A percentile compares a stretch with the other conserved stretches of the same genome.
These are phyloP conservation scores for Lapara coniferarum DNA, from an alignment of 2,888 invertebrate species.

Conservation along the genomic window DNA sequence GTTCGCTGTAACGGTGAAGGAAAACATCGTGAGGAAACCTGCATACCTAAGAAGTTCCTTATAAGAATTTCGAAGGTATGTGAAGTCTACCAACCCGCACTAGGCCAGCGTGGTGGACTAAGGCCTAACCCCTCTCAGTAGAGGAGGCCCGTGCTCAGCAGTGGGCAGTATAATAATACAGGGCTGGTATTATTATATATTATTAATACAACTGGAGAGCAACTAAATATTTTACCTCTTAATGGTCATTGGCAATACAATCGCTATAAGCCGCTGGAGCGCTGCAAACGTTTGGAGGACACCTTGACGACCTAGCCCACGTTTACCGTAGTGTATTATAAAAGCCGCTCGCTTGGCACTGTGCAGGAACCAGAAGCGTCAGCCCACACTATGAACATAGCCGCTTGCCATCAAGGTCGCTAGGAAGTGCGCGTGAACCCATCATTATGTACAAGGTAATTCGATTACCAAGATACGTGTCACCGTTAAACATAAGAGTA, in stretches of 20 bases:
- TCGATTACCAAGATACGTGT: constrained; percentile 16
- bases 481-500: not conserved
- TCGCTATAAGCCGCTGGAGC: not conserved
- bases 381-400: constrained; percentile 25
- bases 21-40: too few species aligned
- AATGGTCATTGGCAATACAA: not conserved
- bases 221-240: not conserved
- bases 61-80: too few species aligned
- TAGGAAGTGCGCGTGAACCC: constrained; percentile 25
- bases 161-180: too few species aligned
- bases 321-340: constrained; percentile 11
- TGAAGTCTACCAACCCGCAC: too few species aligned
- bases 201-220: too few species aligned
- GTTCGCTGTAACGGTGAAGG: too few species aligned
- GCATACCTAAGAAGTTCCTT: too few species aligned
- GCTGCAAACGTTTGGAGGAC: constrained; percentile 19
- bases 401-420: constrained; percentile 22
- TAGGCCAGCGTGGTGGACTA: too few species aligned
- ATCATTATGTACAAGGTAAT: constrained; percentile 25
- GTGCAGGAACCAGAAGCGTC: constrained; percentile 2
- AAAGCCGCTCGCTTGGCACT: not conserved
- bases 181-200: too few species aligned
- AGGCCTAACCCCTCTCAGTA: too few species aligned
- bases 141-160: too few species aligned
- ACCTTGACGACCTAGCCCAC: constrained; percentile 21